phyloP scores from a whole-genome alignment of 1,140 invertebrate species.

The Pinna nobilis region DNA sequence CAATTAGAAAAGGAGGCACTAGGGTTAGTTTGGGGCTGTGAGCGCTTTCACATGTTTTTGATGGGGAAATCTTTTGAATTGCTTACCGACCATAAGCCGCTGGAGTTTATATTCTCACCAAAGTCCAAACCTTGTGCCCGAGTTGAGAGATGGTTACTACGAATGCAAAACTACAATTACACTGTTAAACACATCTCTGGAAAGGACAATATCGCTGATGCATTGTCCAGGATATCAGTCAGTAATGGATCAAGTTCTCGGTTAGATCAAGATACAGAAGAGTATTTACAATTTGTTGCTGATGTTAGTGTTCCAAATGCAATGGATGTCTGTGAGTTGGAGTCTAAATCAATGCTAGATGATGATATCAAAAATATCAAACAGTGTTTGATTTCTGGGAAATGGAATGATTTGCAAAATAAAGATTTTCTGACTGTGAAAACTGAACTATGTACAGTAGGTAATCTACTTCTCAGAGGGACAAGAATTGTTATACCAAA shows the following conservation, averaged over 20 bases:
- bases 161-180: constrained; percentile 43
- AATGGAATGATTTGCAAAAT: constrained; percentile 3
- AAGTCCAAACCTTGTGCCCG: constrained; percentile 45
- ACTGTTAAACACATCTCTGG: constrained; percentile 36
- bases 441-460: constrained; percentile 16
- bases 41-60: constrained; percentile 73
- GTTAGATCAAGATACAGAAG: constrained; percentile 4
- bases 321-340: constrained; percentile 10
- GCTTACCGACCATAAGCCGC: constrained; percentile 70
- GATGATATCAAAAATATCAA: background rate
- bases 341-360: constrained; percentile 18
- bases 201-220: constrained; percentile 37
- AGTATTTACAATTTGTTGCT: constrained; percentile 34
- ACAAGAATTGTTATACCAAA: constrained; percentile 16
- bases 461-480: constrained; percentile 3
- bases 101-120: constrained; percentile 41
- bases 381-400: background rate
- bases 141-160: constrained; percentile 48
- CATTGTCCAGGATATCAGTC: constrained; percentile 16
- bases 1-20: constrained; percentile 74
- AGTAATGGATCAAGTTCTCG: background rate
- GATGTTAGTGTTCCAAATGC: constrained; percentile 6
- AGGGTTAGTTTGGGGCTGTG: constrained; percentile 70
- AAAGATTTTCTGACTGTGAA: constrained; percentile 15
- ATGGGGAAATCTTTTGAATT: constrained; percentile 68